Percentiles rank a stretch among this genome's conserved stretches.
Conservation (phyloP, 2,888 invertebrate genomes). For the Meliscaeva auricollis region DNA sequence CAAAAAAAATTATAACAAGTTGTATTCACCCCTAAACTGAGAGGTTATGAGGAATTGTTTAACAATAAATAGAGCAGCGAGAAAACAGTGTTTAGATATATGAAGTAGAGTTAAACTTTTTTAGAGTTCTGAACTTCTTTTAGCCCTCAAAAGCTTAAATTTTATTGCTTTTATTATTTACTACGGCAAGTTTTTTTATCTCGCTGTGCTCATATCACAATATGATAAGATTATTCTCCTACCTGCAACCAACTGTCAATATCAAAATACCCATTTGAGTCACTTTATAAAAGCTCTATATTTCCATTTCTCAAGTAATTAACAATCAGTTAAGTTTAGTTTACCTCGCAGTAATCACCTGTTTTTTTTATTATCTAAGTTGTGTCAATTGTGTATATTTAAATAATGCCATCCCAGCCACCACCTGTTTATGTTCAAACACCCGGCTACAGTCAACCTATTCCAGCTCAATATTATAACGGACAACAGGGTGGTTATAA, state of each 20-base stretch:
- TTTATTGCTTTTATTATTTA: too few species aligned
- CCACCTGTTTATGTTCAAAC: constrained; percentile 67
- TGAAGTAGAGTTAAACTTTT: too few species aligned
- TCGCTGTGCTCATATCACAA: too few species aligned
- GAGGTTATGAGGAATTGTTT: too few species aligned
- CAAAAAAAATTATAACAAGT: too few species aligned
- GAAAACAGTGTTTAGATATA: too few species aligned
- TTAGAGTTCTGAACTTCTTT: too few species aligned
- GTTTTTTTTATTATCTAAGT: background rate
- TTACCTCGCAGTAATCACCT: constrained; percentile 13
- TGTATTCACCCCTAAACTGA: too few species aligned
- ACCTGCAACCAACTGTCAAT: constrained; percentile 13
- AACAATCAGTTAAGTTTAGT: constrained; percentile 46
- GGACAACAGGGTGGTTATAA: constrained; percentile 30
- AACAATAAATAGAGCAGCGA: too few species aligned
- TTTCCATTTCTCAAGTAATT: background rate
- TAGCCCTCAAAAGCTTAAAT: too few species aligned
- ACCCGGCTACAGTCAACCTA: constrained; percentile 58
- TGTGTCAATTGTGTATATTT: background rate
- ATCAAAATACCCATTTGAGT: constrained; percentile 19
- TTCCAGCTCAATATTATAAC: constrained; percentile 60
- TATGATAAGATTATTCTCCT: constrained; percentile 24
- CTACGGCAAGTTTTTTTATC: too few species aligned
- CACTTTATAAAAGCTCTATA: constrained; percentile 20
- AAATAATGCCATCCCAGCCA: constrained; percentile 51